Evolutionary conservation across 2,888 invertebrate genomes (phyloP).

Genomic region (Cancer borealis): DNA sequence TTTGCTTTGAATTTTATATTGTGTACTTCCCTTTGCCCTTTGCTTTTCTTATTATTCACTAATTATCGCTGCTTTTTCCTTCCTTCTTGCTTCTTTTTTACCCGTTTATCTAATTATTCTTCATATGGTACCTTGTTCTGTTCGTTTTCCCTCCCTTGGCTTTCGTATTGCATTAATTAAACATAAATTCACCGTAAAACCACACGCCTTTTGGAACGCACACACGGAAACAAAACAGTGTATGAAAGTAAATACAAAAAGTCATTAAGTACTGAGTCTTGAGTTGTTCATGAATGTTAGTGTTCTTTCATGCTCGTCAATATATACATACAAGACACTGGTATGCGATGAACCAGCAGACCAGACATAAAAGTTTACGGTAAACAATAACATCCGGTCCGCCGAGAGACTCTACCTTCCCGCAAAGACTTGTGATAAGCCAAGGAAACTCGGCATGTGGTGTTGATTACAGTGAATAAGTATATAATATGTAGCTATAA

Average conservation of each 20-base stretch:
- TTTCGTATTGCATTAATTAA: too few relatives aligned
- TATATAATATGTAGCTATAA: neutral
- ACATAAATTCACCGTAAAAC: too few relatives aligned
- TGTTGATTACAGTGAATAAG: neutral
- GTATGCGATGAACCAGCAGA: neutral
- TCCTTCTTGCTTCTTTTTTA: too few relatives aligned
- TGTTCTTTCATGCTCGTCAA: neutral
- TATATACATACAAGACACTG: neutral
- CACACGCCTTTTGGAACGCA: too few relatives aligned
- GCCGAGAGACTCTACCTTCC: neutral
- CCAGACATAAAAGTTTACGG: neutral
- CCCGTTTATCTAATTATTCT: too few relatives aligned
- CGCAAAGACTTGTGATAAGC: neutral
- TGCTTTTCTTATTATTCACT: too few relatives aligned
- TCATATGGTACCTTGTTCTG: too few relatives aligned
- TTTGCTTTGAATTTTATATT: too few relatives aligned
- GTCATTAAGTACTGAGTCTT: neutral
- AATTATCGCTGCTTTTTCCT: too few relatives aligned
- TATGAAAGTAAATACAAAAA: neutral
- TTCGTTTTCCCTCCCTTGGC: too few relatives aligned
- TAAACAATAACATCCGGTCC: neutral
- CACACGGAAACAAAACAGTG: neutral
- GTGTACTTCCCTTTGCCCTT: too few relatives aligned
- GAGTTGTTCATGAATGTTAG: neutral
- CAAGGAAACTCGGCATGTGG: constrained; percentile 6